Conservation (phyloP, 1,140 invertebrate species). For the Chlorops oryzae region DNA sequence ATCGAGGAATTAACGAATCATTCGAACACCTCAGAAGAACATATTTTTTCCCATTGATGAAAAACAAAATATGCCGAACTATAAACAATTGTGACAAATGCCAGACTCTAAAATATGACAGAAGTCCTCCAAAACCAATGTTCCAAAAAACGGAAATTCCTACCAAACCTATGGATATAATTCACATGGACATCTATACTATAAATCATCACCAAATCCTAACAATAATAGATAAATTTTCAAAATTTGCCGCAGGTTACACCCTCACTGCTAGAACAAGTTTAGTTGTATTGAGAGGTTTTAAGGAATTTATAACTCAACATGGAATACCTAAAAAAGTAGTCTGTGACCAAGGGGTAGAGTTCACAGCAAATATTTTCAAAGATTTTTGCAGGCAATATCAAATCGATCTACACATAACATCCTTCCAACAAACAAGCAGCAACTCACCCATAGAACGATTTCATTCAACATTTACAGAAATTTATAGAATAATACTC, state of each 20-base stretch:
- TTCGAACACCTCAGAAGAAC: conserved; percentile 12
- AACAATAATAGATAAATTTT: conserved; percentile 35
- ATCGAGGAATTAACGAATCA: conserved; percentile 24
- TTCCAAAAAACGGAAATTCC: conserved; percentile 25
- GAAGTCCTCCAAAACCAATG: conserved; percentile 26
- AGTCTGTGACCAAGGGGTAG: conserved; percentile 19
- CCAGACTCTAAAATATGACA: conserved; percentile 32
- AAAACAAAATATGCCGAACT: conserved; percentile 1
- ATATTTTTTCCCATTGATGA: conserved; percentile 20
- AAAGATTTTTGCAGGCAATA: conserved; percentile 22
- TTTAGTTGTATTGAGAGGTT: conserved; percentile 15
- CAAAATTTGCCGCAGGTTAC: conserved; percentile 31
- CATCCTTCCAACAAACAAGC: conserved; percentile 17
- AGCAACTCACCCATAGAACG: conserved; percentile 19
- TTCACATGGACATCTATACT: conserved; percentile 29
- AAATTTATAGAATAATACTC: conserved; percentile 22
- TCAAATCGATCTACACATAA: conserved; percentile 22
- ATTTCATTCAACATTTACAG: conserved; percentile 25
- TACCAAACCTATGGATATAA: conserved; percentile 28
- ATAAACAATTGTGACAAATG: conserved; percentile 24
- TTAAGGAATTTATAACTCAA: conserved; percentile 23
- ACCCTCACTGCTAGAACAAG: conserved; percentile 15
- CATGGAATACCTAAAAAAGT: conserved; percentile 22
- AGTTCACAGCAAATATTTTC: conserved; percentile 22
- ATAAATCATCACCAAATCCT: conserved; percentile 22